Evolutionary conservation across 1,140 invertebrate genomes (phyloP).

Genomic region (Proales similis): DNA sequence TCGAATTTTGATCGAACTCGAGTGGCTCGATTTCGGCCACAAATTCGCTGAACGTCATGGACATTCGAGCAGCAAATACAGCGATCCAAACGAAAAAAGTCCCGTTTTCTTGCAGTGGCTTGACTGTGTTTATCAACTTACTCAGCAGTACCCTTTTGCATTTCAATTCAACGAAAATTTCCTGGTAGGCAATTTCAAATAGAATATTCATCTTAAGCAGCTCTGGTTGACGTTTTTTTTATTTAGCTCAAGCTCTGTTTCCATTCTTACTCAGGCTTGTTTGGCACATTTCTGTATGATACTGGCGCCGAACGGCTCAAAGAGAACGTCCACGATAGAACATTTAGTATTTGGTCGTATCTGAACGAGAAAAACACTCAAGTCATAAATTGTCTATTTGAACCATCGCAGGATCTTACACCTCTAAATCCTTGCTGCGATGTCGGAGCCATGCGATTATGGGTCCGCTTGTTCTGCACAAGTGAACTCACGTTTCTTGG

Average conservation of each 20-base stretch:
- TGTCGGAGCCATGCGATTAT: not conserved
- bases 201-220: not conserved
- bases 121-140: slow-evolving; percentile 87
- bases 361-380: slow-evolving; percentile 16
- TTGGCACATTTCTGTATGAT: slow-evolving; percentile 80
- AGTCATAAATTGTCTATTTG: slow-evolving; percentile 8
- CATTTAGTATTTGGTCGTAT: slow-evolving; percentile 26
- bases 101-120: slow-evolving; percentile 97
- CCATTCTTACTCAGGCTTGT: slow-evolving; percentile 88
- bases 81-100: slow-evolving; percentile 81
- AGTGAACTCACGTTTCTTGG: not conserved
- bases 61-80: slow-evolving; percentile 65
- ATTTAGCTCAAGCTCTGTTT: slow-evolving; percentile 73
- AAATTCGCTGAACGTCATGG: slow-evolving; percentile 92
- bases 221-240: slow-evolving; percentile 32
- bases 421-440: not conserved
- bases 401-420: too few species aligned
- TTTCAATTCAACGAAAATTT: slow-evolving; percentile 91
- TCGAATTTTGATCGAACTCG: slow-evolving; percentile 77
- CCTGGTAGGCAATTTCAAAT: slow-evolving; percentile 52
- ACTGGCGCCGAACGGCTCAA: not conserved
- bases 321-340: not conserved
- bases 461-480: not conserved
- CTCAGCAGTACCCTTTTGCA: slow-evolving; percentile 76
- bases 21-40: slow-evolving; percentile 93